Percentiles rank a stretch among this genome's conserved stretches.
These are phyloP conservation scores for Enteromius fasciolatus DNA, from an alignment of 2,797 vertebrate genomes.

Conservation along the genomic window DNA sequence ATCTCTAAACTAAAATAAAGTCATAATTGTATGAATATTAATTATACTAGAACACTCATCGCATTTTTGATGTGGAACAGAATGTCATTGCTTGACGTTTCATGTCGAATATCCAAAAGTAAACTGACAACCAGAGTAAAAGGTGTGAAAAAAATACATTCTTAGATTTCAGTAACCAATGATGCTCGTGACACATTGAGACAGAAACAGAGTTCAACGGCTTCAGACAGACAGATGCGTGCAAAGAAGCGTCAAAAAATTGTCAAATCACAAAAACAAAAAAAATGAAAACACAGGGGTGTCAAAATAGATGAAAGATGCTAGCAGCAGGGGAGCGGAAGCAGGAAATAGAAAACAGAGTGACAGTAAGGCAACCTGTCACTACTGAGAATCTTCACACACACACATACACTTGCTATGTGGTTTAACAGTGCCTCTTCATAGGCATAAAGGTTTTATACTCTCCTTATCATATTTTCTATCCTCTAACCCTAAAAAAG, in stretches of 20 bases:
- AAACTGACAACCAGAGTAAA: neutral
- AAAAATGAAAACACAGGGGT: conserved; percentile 10
- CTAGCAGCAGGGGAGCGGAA: conserved; percentile 25
- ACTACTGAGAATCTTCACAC: conserved; percentile 7
- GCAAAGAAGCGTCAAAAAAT: neutral
- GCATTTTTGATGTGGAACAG: neutral
- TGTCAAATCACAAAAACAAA: neutral
- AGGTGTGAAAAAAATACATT: neutral
- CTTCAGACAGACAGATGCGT: conserved; percentile 15
- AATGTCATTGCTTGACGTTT: neutral
- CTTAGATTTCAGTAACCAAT: neutral
- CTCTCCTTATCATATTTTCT: neutral
- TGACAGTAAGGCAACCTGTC: conserved; percentile 20
- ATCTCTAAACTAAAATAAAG: neutral
- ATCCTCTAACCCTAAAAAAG: neutral
- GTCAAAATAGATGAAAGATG: conserved; percentile 20
- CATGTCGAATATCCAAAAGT: neutral
- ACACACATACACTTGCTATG: neutral
- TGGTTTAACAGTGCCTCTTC: neutral
- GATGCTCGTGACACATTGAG: neutral
- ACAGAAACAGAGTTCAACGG: conserved; percentile 15
- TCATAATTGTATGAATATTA: neutral
- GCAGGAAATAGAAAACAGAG: conserved; percentile 16
- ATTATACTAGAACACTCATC: neutral
- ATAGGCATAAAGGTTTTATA: neutral